Conservation (phyloP, 2,113 vertebrate genomes). For the Chelonoidis abingdonii region DNA sequence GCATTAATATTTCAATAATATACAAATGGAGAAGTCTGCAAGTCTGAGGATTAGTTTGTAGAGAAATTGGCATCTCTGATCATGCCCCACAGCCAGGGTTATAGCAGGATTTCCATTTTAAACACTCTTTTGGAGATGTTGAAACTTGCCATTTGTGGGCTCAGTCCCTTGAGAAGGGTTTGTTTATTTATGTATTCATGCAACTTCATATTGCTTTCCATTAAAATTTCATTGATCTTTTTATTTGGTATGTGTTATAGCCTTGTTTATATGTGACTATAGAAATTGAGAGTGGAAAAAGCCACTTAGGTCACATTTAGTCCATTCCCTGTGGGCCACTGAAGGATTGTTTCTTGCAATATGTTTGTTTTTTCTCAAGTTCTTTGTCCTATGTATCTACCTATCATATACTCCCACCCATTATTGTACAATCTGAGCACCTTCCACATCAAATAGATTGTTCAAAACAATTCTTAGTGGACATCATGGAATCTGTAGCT, state of each 20-base stretch:
- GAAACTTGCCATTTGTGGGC: constrained; percentile 22
- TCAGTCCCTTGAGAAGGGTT: constrained; percentile 22
- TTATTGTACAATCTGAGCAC: not conserved
- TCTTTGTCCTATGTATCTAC: not conserved
- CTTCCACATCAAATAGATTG: not conserved
- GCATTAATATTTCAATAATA: not conserved
- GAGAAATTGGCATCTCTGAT: not conserved
- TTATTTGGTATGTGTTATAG: constrained; percentile 31
- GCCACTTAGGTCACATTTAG: constrained; percentile 1
- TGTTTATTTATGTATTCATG: constrained; percentile 14
- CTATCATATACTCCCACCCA: not conserved
- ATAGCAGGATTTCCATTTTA: not conserved
- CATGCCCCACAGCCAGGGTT: not conserved
- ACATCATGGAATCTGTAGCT: not conserved
- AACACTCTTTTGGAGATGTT: not conserved
- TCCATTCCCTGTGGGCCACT: constrained; percentile 19
- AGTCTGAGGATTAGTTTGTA: not conserved
- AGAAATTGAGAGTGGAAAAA: constrained; percentile 54
- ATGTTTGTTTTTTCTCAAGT: not conserved
- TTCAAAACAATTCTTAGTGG: not conserved
- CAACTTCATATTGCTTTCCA: constrained; percentile 36
- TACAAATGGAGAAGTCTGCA: fast-evolving
- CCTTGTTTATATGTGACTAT: constrained; percentile 51
- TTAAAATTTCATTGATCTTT: constrained; percentile 50
- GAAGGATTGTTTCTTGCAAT: not conserved